Evolutionary conservation across 2,797 vertebrate genomes (phyloP).

Genomic region (Brachymystax lenok): DNA sequence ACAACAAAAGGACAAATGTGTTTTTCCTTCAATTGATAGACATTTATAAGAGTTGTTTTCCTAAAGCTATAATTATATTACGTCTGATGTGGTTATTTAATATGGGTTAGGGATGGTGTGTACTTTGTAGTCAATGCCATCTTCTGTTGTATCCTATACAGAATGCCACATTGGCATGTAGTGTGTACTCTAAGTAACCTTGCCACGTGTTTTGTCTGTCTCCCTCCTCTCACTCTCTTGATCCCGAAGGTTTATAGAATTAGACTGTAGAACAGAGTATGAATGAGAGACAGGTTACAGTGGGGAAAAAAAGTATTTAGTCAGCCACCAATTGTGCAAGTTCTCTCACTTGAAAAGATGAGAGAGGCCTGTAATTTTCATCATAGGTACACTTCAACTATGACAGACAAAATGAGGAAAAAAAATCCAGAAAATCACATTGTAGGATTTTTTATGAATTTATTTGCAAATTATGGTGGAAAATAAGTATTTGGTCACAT

Average conservation of each 20-base stretch:
- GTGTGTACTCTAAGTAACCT: slow-evolving; percentile 3
- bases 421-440: too few species aligned
- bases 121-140: not conserved
- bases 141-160: slow-evolving; percentile 19
- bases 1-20: slow-evolving; percentile 80
- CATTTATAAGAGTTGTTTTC: slow-evolving; percentile 84
- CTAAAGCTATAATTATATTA: slow-evolving; percentile 85
- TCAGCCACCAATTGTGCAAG: too few species aligned
- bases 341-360: too few species aligned
- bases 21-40: slow-evolving; percentile 71
- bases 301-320: too few species aligned
- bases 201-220: not conserved
- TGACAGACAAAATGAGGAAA: too few species aligned
- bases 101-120: slow-evolving; percentile 37
- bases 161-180: slow-evolving; percentile 54
- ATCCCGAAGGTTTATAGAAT: slow-evolving; percentile 52
- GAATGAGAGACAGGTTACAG: slow-evolving; percentile 39
- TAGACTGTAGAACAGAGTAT: slow-evolving; percentile 45
- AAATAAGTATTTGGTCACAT: too few species aligned
- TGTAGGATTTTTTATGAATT: too few species aligned
- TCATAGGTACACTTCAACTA: too few species aligned
- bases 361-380: too few species aligned
- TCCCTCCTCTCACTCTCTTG: slow-evolving; percentile 3
- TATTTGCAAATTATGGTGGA: too few species aligned
- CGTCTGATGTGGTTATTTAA: slow-evolving; percentile 72